Conservation (phyloP, 35 echinoderm and acorn worm species). For the Anneissia japonica region DNA sequence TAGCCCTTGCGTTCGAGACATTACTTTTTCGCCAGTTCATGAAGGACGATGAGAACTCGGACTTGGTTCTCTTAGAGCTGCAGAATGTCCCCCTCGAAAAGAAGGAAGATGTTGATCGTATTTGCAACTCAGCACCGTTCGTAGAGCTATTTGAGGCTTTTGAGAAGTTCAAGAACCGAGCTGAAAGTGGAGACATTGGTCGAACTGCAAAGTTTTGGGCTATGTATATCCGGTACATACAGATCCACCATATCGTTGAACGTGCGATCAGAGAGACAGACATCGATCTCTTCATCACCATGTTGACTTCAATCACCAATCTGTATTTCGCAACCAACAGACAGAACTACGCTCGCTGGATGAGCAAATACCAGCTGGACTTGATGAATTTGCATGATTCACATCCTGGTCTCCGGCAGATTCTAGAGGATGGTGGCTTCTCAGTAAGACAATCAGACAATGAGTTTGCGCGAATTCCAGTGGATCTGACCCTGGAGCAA, state of each 20-base stretch:
- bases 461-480: background rate
- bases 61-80: background rate
- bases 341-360: background rate
- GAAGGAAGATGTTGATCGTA: background rate
- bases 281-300: slow-evolving; percentile 5
- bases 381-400: background rate
- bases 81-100: background rate
- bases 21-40: slow-evolving; percentile 18
- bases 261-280: slow-evolving; percentile 16
- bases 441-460: background rate
- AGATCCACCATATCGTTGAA: background rate
- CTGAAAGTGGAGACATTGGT: background rate
- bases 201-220: slow-evolving; percentile 31
- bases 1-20: slow-evolving; percentile 30
- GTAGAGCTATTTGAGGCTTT: background rate
- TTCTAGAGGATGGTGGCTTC: background rate
- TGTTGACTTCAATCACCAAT: background rate
- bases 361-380: background rate
- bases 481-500: background rate
- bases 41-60: background rate
- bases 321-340: background rate
- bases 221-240: slow-evolving; percentile 7
- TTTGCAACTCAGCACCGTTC: background rate
- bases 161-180: background rate
- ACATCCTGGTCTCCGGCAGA: background rate